Evolutionary conservation across 1,140 invertebrate genomes (phyloP), one percentile per base, ranked within the genome.

Genomic region (Drosophila ogumai): DNA sequence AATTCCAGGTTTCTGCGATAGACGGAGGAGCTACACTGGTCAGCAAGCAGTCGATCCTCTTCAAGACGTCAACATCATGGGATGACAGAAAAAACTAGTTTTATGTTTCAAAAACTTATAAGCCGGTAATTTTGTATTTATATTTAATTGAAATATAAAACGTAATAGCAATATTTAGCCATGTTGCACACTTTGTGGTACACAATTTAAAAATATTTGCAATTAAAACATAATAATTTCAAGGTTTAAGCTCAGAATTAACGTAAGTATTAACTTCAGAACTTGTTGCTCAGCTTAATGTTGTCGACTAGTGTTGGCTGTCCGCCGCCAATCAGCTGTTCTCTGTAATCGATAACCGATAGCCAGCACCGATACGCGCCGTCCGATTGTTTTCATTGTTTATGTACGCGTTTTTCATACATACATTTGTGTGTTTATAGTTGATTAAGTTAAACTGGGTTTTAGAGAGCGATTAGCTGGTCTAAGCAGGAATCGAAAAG

Each of bases 331-430:
- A 32, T 17, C 64, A 64, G 41, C 64, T 67, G 64, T 65, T 36
- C 43, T 0, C 34, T 3, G 34, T 36, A 36, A 50, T 66, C 63
- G 63, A 36, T 44, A 36, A 28, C 13, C 64, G 64, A 49, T 67
- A 38, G 41, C 19, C 34, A 55, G 13, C 19, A 8, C 52, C 57
- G 55, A 57, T 38, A 38, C 31, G 17, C 31, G 2, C 25, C 17
- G n/a, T 9, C 52, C 63, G 43, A 67, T 49, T 66, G 65, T 50
- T 66, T 38, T 50, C 44, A 67, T 67, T 67, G 60, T 66, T 66
- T 67, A 15, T 67, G 54, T 57, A 63, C 41, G 64, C 34, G 17
- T 66, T 67, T 6, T 12, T n/a, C n/a, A n/a, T n/a, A 12, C 41
- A 32, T 66, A 32, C 17, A 12, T 41, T 7, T 22, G 10, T 50